These are phyloP conservation scores for Limosa lapponica DNA, from an alignment of 2,797 vertebrate genomes.

Conservation along the genomic window DNA sequence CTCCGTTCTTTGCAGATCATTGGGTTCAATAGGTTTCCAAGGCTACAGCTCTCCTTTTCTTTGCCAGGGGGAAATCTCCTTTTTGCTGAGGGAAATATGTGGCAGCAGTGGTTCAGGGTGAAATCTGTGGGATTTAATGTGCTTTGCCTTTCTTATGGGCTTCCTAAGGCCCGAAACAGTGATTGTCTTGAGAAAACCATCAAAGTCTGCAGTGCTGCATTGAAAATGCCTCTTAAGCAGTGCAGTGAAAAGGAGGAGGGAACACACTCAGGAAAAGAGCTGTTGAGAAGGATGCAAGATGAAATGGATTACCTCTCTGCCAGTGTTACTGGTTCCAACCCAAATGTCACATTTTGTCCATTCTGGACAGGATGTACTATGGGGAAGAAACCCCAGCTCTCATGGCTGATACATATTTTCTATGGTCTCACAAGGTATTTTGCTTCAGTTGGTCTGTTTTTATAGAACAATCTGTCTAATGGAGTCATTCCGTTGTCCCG, in stretches of 20 bases:
- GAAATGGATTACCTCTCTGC: neutral
- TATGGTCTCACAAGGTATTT: conserved; percentile 28
- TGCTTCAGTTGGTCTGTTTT: neutral
- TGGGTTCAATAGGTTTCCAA: neutral
- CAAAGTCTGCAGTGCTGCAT: neutral
- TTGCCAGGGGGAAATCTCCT: neutral
- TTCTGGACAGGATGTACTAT: neutral
- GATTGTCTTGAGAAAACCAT: neutral
- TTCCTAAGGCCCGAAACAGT: neutral
- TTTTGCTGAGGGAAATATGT: neutral
- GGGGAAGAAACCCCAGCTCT: neutral
- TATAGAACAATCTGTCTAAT: neutral
- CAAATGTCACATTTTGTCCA: neutral
- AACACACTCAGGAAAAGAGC: neutral
- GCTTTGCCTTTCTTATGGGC: neutral
- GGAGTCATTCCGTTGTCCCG: conserved; percentile 8
- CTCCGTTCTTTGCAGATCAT: neutral
- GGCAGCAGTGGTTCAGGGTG: neutral
- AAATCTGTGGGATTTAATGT: neutral
- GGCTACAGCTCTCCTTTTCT: neutral
- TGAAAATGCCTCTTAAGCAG: neutral
- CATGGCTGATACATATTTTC: neutral
- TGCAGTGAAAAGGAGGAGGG: neutral
- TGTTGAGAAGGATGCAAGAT: neutral
- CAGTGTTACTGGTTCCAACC: neutral